Percentiles rank a stretch among this genome's conserved stretches.
Evolutionary conservation across 1,140 invertebrate species (phyloP).

Genomic region (Zophobas morio): DNA sequence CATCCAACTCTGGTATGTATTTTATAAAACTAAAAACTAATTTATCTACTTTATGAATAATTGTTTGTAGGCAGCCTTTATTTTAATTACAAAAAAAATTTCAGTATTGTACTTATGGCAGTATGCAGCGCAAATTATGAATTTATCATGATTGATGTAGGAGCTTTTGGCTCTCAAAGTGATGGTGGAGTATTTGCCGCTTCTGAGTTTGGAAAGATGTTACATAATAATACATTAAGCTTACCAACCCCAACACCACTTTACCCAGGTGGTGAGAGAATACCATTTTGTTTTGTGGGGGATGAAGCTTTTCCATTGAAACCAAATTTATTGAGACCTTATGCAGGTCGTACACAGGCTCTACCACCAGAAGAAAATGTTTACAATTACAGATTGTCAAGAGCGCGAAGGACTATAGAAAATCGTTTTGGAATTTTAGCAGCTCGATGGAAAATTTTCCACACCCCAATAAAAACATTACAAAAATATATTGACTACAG

Average conservation of each 20-base stretch:
- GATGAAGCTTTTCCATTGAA: constrained; percentile 57
- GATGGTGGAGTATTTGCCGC: constrained; percentile 60
- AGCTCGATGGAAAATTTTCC: too few species aligned
- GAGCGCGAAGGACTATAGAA: constrained; percentile 37
- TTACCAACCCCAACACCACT: constrained; percentile 26
- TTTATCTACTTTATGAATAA: too few species aligned
- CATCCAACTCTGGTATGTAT: neutral
- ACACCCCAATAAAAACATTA: too few species aligned
- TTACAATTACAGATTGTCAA: constrained; percentile 52
- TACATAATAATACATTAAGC: constrained; percentile 23
- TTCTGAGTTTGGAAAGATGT: constrained; percentile 27
- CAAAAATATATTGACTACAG: too few species aligned
- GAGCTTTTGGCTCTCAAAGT: constrained; percentile 66
- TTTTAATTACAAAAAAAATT: neutral
- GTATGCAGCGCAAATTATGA: constrained; percentile 66
- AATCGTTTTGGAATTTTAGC: neutral
- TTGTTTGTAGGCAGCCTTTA: neutral
- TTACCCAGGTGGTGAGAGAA: constrained; percentile 18
- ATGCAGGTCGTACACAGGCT: constrained; percentile 44
- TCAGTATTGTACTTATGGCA: constrained; percentile 66
- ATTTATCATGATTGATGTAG: constrained; percentile 67
- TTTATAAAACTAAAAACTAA: too few species aligned
- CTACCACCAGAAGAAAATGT: constrained; percentile 28
- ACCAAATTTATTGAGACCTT: constrained; percentile 48
- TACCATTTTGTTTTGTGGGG: constrained; percentile 51